phyloP scores from a whole-genome alignment of 37 sponge, comb jelly and placozoan species.

The Cliona cf. orientalis region DNA sequence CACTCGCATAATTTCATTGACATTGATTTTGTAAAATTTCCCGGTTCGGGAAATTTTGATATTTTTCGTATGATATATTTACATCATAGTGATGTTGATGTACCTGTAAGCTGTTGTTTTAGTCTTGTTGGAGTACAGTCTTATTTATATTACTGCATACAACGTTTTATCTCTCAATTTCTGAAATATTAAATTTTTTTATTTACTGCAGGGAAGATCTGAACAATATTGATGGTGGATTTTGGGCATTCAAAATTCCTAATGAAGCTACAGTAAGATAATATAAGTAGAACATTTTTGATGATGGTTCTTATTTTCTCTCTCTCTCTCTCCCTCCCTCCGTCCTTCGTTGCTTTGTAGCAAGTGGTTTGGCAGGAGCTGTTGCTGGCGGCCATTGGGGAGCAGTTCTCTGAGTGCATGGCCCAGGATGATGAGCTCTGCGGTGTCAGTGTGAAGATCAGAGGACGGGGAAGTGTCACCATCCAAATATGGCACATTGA shows the following conservation, averaged over 20 bases:
- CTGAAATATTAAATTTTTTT: not conserved
- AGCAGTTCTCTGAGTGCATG: constrained; percentile 64
- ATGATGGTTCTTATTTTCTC: not conserved
- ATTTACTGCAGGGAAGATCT: constrained; percentile 46
- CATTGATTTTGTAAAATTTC: not conserved
- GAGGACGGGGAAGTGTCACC: constrained; percentile 24
- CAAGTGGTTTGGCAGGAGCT: constrained; percentile 65
- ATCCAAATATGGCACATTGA: constrained; percentile 75
- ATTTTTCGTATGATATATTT: not conserved
- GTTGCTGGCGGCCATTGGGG: constrained; percentile 73
- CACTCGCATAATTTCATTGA: not conserved
- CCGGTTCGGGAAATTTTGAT: not conserved
- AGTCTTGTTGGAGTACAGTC: not conserved
- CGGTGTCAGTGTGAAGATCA: constrained; percentile 69
- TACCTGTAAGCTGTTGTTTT: not conserved
- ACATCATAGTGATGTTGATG: not conserved
- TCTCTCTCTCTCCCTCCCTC: not conserved
- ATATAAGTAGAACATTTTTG: not conserved
- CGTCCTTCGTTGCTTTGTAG: constrained; percentile 1
- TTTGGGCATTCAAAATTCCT: constrained; percentile 57
- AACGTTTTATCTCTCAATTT: too few relatives aligned
- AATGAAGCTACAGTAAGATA: constrained; percentile 64
- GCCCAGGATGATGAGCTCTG: constrained; percentile 58
- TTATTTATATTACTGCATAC: too few relatives aligned
- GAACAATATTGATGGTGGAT: constrained; percentile 58